Evolutionary conservation across 1,140 invertebrate genomes (phyloP), one percentile per base, ranked within the genome.

Genomic region (Sogatella furcifera): DNA sequence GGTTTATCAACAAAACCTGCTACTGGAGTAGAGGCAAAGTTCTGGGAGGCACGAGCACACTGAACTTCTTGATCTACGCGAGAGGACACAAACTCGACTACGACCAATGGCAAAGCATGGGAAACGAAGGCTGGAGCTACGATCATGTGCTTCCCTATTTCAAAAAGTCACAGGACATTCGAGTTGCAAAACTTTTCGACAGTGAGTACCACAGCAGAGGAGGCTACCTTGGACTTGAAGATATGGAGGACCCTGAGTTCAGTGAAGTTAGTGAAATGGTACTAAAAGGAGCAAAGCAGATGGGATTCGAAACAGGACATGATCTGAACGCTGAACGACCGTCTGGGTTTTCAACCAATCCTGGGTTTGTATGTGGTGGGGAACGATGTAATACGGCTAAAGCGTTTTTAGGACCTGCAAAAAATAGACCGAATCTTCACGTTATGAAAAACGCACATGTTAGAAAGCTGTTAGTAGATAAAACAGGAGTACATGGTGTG

Each of bases 331-430:
- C 76, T 2, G 73, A 74, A 13, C 34, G 53, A 14, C 31, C 58
- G 13, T 59, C 52, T 1, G 64, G 60, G 9, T 59, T 58, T 52
- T 41, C 55, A 22, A 59, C 19, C 3, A 57, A 49, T 24, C 65
- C 67, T 77, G 93, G 85, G 6, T 57, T 57, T 21, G 41, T 66
- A 6, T 19, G 49, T 15, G 19, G 28, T 3, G 64, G 64, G 11
- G 58, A 59, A 41, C 42, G 64, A 28, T 31, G 61, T 13, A 66
- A 62, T 42, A 53, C 62, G 2, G 62, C 64, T 21, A 64, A 81
- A 60, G 84, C 87, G 0, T 90, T 90, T 66, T 70, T 90, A 8
- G 81, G 84, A 66, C 85, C 84, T 0, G 74, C 81, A 0, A 79
- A 76, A 38, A 69, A 75, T 52, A 76, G 86, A 49, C 70, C 68